Percentiles rank a stretch among this genome's conserved stretches.
These are phyloP conservation scores for Lerista edwardsae DNA, from an alignment of 2,797 vertebrate genomes.

Conservation along the genomic window DNA sequence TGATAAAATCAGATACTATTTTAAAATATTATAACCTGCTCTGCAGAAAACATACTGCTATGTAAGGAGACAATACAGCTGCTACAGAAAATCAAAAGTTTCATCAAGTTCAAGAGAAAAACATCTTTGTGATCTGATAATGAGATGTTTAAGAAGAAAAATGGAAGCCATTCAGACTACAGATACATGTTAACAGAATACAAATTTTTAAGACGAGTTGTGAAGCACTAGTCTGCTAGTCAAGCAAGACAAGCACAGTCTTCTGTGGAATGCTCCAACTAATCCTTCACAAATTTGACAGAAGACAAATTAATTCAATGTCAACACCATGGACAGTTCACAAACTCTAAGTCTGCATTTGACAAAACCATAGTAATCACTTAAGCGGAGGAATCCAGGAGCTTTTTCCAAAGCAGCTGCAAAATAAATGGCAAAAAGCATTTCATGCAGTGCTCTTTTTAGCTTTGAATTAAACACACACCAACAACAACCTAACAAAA, in stretches of 20 bases:
- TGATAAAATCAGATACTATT: not conserved
- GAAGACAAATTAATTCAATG: slow-evolving; percentile 13
- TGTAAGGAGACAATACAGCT: not conserved
- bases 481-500: not conserved
- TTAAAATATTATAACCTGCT: not conserved
- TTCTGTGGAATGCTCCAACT: slow-evolving; percentile 29
- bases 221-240: slow-evolving; percentile 1
- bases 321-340: slow-evolving; percentile 4
- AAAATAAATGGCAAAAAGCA: slow-evolving; percentile 34
- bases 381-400: slow-evolving; percentile 19
- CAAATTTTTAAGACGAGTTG: too few species aligned
- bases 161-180: not conserved
- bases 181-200: slow-evolving; percentile 1
- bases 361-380: slow-evolving; percentile 30
- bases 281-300: slow-evolving; percentile 28
- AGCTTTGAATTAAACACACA: not conserved
- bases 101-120: not conserved
- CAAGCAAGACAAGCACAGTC: not conserved
- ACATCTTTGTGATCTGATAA: not conserved
- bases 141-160: not conserved
- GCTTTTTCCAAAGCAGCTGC: slow-evolving; percentile 37
- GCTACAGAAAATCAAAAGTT: not conserved
- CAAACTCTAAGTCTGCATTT: slow-evolving; percentile 10
- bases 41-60: not conserved
- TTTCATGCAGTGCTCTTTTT: not conserved